Evolutionary conservation across 2,113 vertebrate genomes (phyloP), one percentile per base, ranked within the genome.

Genomic region (Girardinichthys multiradiatus): DNA sequence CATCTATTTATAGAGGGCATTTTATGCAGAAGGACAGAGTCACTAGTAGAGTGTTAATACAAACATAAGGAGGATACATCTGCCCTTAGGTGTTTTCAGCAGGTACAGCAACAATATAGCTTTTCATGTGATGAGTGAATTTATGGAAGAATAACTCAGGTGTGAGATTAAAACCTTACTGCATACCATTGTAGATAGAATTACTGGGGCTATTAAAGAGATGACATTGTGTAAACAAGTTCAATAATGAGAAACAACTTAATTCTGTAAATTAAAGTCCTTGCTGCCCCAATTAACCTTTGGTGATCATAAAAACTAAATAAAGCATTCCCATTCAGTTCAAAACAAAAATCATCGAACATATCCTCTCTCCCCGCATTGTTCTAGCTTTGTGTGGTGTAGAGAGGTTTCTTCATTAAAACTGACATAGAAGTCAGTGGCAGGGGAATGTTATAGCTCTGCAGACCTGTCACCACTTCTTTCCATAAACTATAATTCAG

Each of bases 351-450:
- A 54, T 33, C 31, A 33, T 33, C 31, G 3, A 45, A 45, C 14
- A 70, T 84, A 77, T 66, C 65, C 76, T 62, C 68, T 54, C 76
- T 69, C 74, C 65, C 84, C 58, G 58, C 42, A 45, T 78, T 75
- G 80, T 60, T 57, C 76, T 87, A 72, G 54, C 72, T 73, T 39
- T 86, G 69, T 85, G 69, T 89, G 72, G 70, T 70, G 69, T 37
- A 79, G 84, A 84, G 84, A 77, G 80, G 87, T 91, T 92, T 90
- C 86, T 92, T 92, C 91, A 92, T 92, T 92, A 92, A 92, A 92
- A 88, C 74, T 90, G 89, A 92, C 87, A 90, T 90, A 90, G 84
- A 82, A 88, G 89, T 86, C 82, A 81, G 89, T 83, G 89, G 81
- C 87, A 85, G 74, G 76, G 82, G 80, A 89, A 91, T 89, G 86